Evolutionary conservation across 2,113 vertebrate genomes (phyloP), one percentile per base, ranked within the genome.

Genomic region (Thymallus thymallus): DNA sequence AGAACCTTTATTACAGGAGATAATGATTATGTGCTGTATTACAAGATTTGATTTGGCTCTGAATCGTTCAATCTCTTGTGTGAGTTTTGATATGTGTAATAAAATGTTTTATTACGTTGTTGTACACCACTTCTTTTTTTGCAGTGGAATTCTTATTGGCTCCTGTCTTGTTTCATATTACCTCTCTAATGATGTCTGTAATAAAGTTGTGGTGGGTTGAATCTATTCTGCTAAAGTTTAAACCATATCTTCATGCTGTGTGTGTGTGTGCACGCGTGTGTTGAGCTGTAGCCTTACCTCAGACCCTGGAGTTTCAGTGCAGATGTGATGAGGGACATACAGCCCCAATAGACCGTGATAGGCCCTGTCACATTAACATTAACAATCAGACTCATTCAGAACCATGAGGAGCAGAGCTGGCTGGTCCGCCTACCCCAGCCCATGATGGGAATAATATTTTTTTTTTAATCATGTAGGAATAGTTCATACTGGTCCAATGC

Each of bases 401-500:
- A 87, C 86, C 73, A 32, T 48, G 35, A 82, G 79, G 84, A 66
- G 3, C 35, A 41, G 35, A 41, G 35, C 35, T 4, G 68, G 46
- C 56, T 60, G 56, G 20, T 74, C 83, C 86, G 76, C 73, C 80
- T 6, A 1, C 74, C 88, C 89, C 86, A 89, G 86, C 85, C 12
- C 32, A 80, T 22, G 75, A 64, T 56, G 80, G 55, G 73, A 92
- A 91, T 87, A 91, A 91, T 92, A 88, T 94, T 94, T 93, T 90
- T 94, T 94, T 92, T 83, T 92, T n/a, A n/a, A 91, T 88, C 87
- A 88, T 63, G 78, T 79, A 85, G 90, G 81, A 90, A 86, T 91
- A 89, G 88, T 92, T 92, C 80, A 86, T 76, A 78, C 83, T 75
- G 88, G 23, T 73, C 48, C 30, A 35, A 24, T 26, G 55, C 51